Evolutionary conservation across 2,113 vertebrate species (phyloP), one percentile per base, ranked within the genome.

Genomic region (Pholis gunnellus): DNA sequence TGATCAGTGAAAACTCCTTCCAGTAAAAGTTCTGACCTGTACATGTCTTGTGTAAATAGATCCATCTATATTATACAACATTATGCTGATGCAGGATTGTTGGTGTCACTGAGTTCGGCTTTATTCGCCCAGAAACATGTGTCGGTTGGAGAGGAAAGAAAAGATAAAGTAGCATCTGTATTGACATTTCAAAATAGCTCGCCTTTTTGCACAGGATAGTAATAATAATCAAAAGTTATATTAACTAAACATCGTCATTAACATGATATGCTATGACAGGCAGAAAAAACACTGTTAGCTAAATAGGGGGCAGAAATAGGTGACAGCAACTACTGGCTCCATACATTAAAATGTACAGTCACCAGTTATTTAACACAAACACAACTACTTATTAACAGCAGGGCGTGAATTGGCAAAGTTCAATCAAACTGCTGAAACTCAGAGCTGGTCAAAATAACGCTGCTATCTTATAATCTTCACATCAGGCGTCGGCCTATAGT

Each of bases 1-100:
- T 68, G 73, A 83, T 83, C 22, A 42, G 22, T 14, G 34, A 57
- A 50, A 13, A 34, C 67, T 57, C 15, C n/a, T 78, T 76, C 20
- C 6, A 59, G n/a, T 17, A 20, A 34, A 44, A 27, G n/a, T 15
- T 71, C 0, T 65, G 6, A 48, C 54, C 54, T 74, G 18, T 14
- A 20, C 46, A 63, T 17, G 25, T 31, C 64, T 44, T 63, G 67
- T 59, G 52, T 60, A 48, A 46, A 46, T 38, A 29, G 38, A 59
- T 44, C 20, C 8, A 46, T 73, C 20, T 72, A 29, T 0, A 44
- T 57, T 66, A 5, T 6, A 27, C 48, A 48, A 60, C 34, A 22
- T 56, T n/a, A 63, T 36, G 20, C 29, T 50, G 14, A 40, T 15
- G 17, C 61, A 29, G 10, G 18, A 3, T 17, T 25, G 15, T n/a